These are phyloP conservation scores for Oreonectes daqikongensis DNA, from an alignment of 2,797 vertebrate genomes.

Conservation along the genomic window DNA sequence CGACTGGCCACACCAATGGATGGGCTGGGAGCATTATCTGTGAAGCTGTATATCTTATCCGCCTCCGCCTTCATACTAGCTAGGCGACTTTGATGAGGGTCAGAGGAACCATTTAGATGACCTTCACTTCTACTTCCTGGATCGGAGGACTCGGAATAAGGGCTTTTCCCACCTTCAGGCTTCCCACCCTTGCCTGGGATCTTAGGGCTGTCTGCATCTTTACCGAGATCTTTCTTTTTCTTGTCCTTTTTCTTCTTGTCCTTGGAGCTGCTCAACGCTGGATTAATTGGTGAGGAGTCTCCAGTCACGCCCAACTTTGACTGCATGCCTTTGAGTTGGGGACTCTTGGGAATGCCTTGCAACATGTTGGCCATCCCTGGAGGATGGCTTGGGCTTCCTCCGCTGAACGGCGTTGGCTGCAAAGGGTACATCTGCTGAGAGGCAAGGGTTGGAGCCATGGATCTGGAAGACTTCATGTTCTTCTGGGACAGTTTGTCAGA, in stretches of 20 bases:
- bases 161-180: slow-evolving; percentile 87
- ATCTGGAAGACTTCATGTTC: slow-evolving; percentile 89
- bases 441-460: slow-evolving; percentile 83
- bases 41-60: slow-evolving; percentile 98
- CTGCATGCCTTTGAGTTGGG: slow-evolving; percentile 90
- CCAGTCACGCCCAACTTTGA: slow-evolving; percentile 84
- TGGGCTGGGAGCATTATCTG: slow-evolving; percentile 95
- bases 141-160: slow-evolving; percentile 85
- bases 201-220: slow-evolving; percentile 88
- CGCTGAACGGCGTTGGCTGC: slow-evolving; percentile 82
- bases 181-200: slow-evolving; percentile 80
- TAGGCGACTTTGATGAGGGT: slow-evolving; percentile 93
- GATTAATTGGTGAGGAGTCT: slow-evolving; percentile 84
- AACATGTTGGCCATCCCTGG: slow-evolving; percentile 84
- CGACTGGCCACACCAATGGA: slow-evolving; percentile 92
- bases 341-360: slow-evolving; percentile 88
- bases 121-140: slow-evolving; percentile 77
- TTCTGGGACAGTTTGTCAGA: slow-evolving; percentile 90
- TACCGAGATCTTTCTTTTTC: slow-evolving; percentile 88
- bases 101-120: slow-evolving; percentile 90
- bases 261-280: slow-evolving; percentile 81
- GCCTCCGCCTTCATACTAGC: slow-evolving; percentile 98
- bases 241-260: slow-evolving; percentile 98
- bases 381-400: slow-evolving; percentile 77
- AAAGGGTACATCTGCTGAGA: slow-evolving; percentile 90